These are phyloP conservation scores for Uloborus plumipes DNA, from an alignment of 2,888 invertebrate species.

Conservation along the genomic window DNA sequence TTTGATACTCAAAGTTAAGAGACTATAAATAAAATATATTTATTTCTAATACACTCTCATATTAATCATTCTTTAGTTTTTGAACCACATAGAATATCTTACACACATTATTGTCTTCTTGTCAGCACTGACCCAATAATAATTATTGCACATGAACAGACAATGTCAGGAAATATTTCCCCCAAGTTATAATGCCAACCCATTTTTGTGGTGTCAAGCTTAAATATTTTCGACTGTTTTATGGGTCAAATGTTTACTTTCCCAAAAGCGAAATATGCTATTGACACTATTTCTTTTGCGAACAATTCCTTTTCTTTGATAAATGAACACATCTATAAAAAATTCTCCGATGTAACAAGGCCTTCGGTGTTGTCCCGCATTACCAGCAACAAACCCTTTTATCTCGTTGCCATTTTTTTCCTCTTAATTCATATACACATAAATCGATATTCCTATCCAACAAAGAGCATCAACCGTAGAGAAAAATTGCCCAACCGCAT, in stretches of 20 bases:
- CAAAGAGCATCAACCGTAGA: conserved; percentile 4
- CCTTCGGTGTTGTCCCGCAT: conserved; percentile 1
- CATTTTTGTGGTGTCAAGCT: background rate
- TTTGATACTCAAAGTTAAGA: no score
- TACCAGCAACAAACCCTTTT: conserved; percentile 31
- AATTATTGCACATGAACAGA: no score
- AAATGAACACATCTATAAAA: conserved; percentile 30
- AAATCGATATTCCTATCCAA: conserved; percentile 31
- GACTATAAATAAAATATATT: no score
- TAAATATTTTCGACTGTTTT: conserved; percentile 21
- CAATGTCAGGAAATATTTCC: no score
- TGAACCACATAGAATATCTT: no score
- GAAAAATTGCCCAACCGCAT: conserved; percentile 31
- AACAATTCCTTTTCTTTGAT: conserved; percentile 14
- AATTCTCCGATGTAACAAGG: background rate
- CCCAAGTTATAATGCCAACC: no score
- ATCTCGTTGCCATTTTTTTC: conserved; percentile 24
- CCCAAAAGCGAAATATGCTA: conserved; percentile 49
- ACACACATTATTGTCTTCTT: no score
- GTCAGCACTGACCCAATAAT: no score
- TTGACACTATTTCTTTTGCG: conserved; percentile 11
- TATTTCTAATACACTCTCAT: no score
- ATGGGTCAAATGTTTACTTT: conserved; percentile 24
- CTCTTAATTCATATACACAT: conserved; percentile 19
- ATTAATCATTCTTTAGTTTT: no score